Evolutionary conservation across 2,797 vertebrate genomes (phyloP).

Genomic region (Notoglanidium macrostoma): DNA sequence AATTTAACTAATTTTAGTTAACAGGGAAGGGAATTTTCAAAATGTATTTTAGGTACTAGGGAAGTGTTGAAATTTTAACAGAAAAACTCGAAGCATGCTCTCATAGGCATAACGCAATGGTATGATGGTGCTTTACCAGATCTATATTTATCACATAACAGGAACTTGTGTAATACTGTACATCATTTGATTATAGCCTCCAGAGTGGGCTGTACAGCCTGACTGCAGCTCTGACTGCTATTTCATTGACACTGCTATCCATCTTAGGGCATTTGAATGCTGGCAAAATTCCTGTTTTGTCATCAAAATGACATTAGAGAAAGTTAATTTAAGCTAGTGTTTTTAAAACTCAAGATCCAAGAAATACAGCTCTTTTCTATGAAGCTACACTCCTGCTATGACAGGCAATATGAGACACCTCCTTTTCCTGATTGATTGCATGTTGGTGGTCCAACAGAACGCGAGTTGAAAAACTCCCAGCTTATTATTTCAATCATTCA

Average conservation of each 20-base stretch:
- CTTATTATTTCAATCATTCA: not conserved
- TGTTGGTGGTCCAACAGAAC: not conserved
- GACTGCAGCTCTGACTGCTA: not conserved
- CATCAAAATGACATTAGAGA: not conserved
- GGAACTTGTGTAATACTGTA: constrained; percentile 19
- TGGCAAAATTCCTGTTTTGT: not conserved
- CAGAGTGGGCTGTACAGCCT: not conserved
- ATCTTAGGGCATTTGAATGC: not conserved
- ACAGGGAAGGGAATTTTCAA: too few relatives aligned
- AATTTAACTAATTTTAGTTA: not conserved
- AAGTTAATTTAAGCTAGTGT: not conserved
- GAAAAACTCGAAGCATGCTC: not conserved
- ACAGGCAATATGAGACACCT: not conserved
- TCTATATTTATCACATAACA: not conserved
- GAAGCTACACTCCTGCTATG: not conserved
- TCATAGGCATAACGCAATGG: not conserved
- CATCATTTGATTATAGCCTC: not conserved
- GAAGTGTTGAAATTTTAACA: not conserved
- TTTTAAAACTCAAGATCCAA: not conserved
- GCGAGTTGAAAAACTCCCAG: not conserved
- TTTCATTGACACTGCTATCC: constrained; percentile 2
- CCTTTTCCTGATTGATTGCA: not conserved
- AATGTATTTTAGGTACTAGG: not conserved
- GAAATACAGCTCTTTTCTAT: not conserved
- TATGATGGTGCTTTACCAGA: not conserved